phyloP scores from a whole-genome alignment of 2,888 invertebrate genomes.

The Dicyrtoma fusca region DNA sequence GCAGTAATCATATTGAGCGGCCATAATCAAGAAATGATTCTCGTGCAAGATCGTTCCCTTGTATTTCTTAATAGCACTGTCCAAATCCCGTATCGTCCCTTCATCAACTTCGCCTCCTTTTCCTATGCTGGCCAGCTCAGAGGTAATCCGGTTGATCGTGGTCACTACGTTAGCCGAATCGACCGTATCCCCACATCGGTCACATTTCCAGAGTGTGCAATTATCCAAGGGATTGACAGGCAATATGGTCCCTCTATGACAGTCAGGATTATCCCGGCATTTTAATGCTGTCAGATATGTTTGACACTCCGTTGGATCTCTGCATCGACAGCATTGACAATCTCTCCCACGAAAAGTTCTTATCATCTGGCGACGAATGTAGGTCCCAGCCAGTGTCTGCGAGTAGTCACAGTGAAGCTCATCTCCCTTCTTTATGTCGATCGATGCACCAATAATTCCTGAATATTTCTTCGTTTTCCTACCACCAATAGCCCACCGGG shows the following conservation, averaged over 20 bases:
- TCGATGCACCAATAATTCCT: constrained; percentile 12
- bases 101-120: constrained; percentile 10
- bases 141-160: neutral
- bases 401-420: constrained; percentile 25
- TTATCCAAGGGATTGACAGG: constrained; percentile 16
- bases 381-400: constrained; percentile 25
- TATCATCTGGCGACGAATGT: constrained; percentile 25
- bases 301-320: constrained; percentile 37
- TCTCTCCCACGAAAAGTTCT: constrained; percentile 22
- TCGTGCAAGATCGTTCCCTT: constrained; percentile 24
- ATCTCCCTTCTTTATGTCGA: constrained; percentile 22
- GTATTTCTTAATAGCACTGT: constrained; percentile 18
- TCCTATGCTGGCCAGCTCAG: neutral
- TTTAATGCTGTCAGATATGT: constrained; percentile 35
- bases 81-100: neutral
- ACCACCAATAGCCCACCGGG: constrained; percentile 20
- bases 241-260: constrained; percentile 23
- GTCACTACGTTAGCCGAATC: constrained; percentile 9
- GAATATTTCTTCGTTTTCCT: constrained; percentile 15
- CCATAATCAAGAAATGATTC: constrained; percentile 35
- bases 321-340: constrained; percentile 36
- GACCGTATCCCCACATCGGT: constrained; percentile 12
- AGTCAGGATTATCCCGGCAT: constrained; percentile 29
- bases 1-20: constrained; percentile 30
- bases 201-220: constrained; percentile 30